Percentiles rank a stretch among this genome's conserved stretches.
Conservation (phyloP, 2,797 vertebrate species). For the Thunnus albacares region DNA sequence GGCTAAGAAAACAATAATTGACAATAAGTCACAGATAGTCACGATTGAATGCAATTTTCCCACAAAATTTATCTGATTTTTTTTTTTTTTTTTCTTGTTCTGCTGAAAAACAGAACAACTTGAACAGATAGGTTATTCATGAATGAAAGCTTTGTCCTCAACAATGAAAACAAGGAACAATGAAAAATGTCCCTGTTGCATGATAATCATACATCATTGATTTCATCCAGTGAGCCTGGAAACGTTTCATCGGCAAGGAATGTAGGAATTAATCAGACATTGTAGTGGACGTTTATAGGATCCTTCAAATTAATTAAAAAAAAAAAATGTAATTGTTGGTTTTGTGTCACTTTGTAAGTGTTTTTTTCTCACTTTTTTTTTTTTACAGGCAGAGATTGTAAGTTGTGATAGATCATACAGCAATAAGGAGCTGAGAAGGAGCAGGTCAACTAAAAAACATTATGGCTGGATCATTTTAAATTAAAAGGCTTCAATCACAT, state of each 20-base stretch:
- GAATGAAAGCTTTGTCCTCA: neutral
- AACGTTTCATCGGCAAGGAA: too few relatives aligned
- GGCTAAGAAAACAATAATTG: neutral
- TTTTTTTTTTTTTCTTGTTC: neutral
- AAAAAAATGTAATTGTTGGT: neutral
- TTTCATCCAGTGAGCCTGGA: neutral
- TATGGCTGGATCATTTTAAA: conserved; percentile 36
- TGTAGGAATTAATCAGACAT: neutral
- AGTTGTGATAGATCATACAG: conserved; percentile 26
- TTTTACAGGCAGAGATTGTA: neutral
- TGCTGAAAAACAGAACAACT: neutral
- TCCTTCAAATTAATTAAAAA: neutral
- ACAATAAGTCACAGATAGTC: too few relatives aligned
- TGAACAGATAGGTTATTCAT: neutral
- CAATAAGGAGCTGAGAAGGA: neutral
- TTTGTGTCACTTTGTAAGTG: neutral
- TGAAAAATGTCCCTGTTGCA: neutral
- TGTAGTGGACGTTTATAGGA: neutral
- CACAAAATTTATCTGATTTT: neutral
- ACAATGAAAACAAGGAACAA: neutral
- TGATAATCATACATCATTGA: neutral
- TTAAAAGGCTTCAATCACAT: conserved; percentile 51
- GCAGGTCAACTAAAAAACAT: conserved; percentile 46
- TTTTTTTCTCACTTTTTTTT: neutral
- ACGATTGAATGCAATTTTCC: neutral